A percentile compares a stretch with the other conserved stretches of the same genome.
phyloP scores from a whole-genome alignment of 2,888 invertebrate species.

The Prosopocoilus inquinatus region DNA sequence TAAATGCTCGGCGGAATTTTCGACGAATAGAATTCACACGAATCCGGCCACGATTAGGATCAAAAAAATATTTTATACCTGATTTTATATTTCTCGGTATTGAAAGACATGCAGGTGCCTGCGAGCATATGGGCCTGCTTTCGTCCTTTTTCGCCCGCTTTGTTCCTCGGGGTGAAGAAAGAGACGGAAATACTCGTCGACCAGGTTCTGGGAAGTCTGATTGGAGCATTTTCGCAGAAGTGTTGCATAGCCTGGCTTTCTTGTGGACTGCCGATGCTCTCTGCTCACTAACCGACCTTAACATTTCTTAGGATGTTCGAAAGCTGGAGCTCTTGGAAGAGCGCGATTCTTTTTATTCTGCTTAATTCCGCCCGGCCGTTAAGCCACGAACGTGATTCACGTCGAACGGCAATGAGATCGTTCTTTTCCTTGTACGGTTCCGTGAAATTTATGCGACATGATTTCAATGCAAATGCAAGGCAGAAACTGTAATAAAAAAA shows the following conservation, averaged over 20 bases:
- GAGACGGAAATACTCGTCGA: slow-evolving; percentile 6
- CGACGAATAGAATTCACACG: background rate
- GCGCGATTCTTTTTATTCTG: background rate
- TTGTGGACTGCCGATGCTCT: slow-evolving; percentile 1
- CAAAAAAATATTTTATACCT: slow-evolving; percentile 12
- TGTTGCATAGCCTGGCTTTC: slow-evolving; percentile 9
- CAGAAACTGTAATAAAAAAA: too few species aligned
- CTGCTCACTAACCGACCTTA: slow-evolving; percentile 17
- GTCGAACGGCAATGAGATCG: too few species aligned
- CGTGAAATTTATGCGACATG: too few species aligned
- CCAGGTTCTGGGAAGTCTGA: slow-evolving; percentile 46
- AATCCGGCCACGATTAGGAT: background rate
- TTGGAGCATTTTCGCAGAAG: slow-evolving; percentile 43
- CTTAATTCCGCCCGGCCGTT: background rate
- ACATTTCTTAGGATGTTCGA: slow-evolving; percentile 7
- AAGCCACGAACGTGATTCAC: too few species aligned
- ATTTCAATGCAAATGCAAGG: too few species aligned
- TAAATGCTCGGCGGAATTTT: too few species aligned
- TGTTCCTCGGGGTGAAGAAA: slow-evolving; percentile 4
- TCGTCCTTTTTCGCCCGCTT: slow-evolving; percentile 6
- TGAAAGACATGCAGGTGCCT: slow-evolving; percentile 15
- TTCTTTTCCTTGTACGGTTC: too few species aligned
- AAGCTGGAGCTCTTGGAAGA: background rate
- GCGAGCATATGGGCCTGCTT: slow-evolving; percentile 10
- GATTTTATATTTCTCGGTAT: slow-evolving; percentile 16